A percentile compares a stretch with the other conserved stretches of the same genome.
Conservation (phyloP, 2,797 vertebrate species). For the Cyprinella venusta region DNA sequence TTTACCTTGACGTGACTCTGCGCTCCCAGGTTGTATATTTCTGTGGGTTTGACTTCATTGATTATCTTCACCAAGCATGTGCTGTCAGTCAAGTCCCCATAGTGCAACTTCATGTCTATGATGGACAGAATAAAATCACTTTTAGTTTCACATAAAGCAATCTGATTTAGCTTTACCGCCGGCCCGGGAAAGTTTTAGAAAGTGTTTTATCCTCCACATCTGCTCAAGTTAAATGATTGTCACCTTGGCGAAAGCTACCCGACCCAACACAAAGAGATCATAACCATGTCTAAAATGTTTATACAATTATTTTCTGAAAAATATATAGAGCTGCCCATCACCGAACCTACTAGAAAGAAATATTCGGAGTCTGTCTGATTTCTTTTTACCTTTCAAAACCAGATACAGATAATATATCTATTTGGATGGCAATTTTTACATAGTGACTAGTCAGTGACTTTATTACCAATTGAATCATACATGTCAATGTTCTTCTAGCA, state of each 20-base stretch:
- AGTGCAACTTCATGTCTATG: constrained; percentile 96
- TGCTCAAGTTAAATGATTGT: neutral
- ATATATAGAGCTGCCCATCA: constrained; percentile 11
- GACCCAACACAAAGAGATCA: neutral
- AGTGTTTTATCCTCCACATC: neutral
- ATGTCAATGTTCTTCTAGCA: neutral
- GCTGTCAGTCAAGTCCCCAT: constrained; percentile 97
- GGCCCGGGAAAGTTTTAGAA: neutral
- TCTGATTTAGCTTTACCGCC: neutral
- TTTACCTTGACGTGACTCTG: constrained; percentile 98
- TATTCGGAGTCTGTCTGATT: neutral
- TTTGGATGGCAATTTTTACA: constrained; percentile 3
- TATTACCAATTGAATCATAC: neutral
- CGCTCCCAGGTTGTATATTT: constrained; percentile 98
- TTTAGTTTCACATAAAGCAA: neutral
- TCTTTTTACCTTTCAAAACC: neutral
- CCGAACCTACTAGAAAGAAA: constrained; percentile 2
- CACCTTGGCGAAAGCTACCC: neutral
- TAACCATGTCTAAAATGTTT: neutral
- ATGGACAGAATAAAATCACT: constrained; percentile 2
- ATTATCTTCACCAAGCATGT: constrained; percentile 99
- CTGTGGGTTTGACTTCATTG: constrained; percentile 92
- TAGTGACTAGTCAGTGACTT: neutral
- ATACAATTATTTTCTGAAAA: neutral
- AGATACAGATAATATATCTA: constrained; percentile 21